Percentiles rank a stretch among this genome's conserved stretches.
Conservation (phyloP, 1,140 invertebrate genomes). For the Plodia interpunctella region DNA sequence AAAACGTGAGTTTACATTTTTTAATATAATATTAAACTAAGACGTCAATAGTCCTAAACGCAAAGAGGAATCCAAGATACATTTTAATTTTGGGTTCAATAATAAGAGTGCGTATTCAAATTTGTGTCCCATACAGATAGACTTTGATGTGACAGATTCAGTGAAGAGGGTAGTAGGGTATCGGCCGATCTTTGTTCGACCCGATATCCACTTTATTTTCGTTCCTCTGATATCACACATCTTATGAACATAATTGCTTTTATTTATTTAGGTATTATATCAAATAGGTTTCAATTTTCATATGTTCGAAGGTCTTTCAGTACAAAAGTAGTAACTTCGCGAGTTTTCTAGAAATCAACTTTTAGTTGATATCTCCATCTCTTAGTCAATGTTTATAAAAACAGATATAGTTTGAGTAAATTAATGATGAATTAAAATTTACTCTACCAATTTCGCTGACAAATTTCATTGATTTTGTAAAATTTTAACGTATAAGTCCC, state of each 20-base stretch:
- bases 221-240: conserved; percentile 30
- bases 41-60: neutral
- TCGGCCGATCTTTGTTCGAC: conserved; percentile 27
- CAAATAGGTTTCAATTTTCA: neutral
- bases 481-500: too few species aligned
- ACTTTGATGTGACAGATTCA: conserved; percentile 30
- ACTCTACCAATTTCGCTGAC: too few species aligned
- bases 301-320: too few species aligned
- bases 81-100: conserved; percentile 14
- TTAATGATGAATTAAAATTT: too few species aligned
- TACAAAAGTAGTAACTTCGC: too few species aligned
- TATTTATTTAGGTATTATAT: conserved; percentile 13
- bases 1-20: too few species aligned
- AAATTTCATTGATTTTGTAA: too few species aligned
- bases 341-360: too few species aligned
- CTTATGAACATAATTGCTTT: conserved; percentile 32
- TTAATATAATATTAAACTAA: neutral
- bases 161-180: conserved; percentile 34
- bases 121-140: conserved; percentile 28
- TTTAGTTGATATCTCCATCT: too few species aligned
- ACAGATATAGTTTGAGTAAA: too few species aligned
- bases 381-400: too few species aligned
- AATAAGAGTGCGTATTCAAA: conserved; percentile 29
- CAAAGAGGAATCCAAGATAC: neutral
- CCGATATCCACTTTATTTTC: conserved; percentile 39